phyloP scores from a whole-genome alignment of 2,797 vertebrate genomes.

The Cyclopterus lumpus region DNA sequence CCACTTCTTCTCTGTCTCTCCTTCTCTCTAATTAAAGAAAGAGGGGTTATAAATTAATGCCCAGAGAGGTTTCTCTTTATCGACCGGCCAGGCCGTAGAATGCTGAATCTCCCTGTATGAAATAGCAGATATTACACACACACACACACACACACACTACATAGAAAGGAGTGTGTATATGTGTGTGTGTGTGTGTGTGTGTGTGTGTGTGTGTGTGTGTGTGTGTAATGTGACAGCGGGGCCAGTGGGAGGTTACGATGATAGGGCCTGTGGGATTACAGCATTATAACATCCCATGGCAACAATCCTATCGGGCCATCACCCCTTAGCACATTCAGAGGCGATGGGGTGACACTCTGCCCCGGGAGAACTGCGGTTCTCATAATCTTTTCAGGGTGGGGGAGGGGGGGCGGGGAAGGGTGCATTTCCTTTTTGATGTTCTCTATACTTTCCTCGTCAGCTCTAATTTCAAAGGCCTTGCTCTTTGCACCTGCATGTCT shows the following conservation, averaged over 20 bases:
- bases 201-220: slow-evolving; percentile 23
- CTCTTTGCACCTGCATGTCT: slow-evolving; percentile 19
- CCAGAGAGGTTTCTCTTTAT: slow-evolving; percentile 53
- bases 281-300: slow-evolving; percentile 46
- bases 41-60: slow-evolving; percentile 71
- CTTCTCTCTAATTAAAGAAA: slow-evolving; percentile 72
- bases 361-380: slow-evolving; percentile 18
- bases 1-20: slow-evolving; percentile 33
- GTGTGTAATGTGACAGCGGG: slow-evolving; percentile 48
- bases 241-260: slow-evolving; percentile 53
- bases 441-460: neutral
- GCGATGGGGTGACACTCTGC: slow-evolving; percentile 40
- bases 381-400: neutral
- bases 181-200: slow-evolving; percentile 24
- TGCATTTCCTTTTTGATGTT: too few relatives aligned
- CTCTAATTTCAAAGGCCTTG: slow-evolving; percentile 25
- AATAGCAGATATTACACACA: slow-evolving; percentile 44
- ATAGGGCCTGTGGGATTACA: slow-evolving; percentile 52
- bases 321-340: slow-evolving; percentile 38
- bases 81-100: slow-evolving; percentile 41
- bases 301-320: slow-evolving; percentile 54
- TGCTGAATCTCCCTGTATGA: slow-evolving; percentile 48
- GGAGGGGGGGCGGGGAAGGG: too few relatives aligned
- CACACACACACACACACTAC: slow-evolving; percentile 1
- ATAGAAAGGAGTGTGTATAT: slow-evolving; percentile 21